Conservation (phyloP, 2,888 invertebrate species). For the Dilophus febrilis region DNA sequence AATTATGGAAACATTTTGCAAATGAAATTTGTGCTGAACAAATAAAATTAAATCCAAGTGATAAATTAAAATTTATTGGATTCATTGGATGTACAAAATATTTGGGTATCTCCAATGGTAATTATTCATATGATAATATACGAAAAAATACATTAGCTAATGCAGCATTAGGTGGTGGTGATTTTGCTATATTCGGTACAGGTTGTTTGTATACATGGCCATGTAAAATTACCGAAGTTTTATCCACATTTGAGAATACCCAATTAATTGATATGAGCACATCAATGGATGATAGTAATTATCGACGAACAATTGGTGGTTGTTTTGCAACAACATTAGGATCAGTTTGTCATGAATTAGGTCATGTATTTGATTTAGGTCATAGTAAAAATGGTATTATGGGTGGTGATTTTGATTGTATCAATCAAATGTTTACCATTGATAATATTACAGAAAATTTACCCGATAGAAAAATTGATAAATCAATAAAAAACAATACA, state of each 20-base stretch:
- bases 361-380: slow-evolving; percentile 86
- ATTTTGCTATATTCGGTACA: slow-evolving; percentile 78
- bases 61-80: slow-evolving; percentile 61
- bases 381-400: slow-evolving; percentile 84
- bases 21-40: slow-evolving; percentile 63
- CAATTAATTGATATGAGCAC: slow-evolving; percentile 49
- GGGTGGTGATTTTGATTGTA: slow-evolving; percentile 77
- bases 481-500: background rate
- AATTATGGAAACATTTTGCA: slow-evolving; percentile 73
- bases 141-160: slow-evolving; percentile 56
- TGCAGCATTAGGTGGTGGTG: slow-evolving; percentile 84
- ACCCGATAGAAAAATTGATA: slow-evolving; percentile 20
- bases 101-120: slow-evolving; percentile 41
- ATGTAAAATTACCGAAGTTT: slow-evolving; percentile 45
- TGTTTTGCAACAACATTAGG: slow-evolving; percentile 85
- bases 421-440: slow-evolving; percentile 58
- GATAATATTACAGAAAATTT: slow-evolving; percentile 31
- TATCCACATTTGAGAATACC: slow-evolving; percentile 28
- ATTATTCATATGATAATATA: slow-evolving; percentile 50
- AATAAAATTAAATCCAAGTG: slow-evolving; percentile 34
- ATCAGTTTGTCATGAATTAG: slow-evolving; percentile 81
- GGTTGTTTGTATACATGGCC: slow-evolving; percentile 89
- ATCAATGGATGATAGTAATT: slow-evolving; percentile 84
- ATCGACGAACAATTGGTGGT: slow-evolving; percentile 69
- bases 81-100: slow-evolving; percentile 79